phyloP scores from a whole-genome alignment of 2,888 invertebrate species.

The Dastarcus helophoroides region DNA sequence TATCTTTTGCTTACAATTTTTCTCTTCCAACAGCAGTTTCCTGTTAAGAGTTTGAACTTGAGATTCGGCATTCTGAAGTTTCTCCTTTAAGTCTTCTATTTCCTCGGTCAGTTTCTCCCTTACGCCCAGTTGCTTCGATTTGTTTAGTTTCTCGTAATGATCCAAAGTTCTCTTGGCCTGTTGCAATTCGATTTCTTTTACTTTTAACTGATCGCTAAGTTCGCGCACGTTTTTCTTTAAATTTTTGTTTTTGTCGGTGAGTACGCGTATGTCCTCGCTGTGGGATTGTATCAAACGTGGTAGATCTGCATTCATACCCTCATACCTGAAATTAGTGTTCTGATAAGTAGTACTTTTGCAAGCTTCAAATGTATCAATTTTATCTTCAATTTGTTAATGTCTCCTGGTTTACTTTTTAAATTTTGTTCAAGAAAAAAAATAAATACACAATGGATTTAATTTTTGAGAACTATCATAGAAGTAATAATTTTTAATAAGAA shows the following conservation, averaged over 20 bases:
- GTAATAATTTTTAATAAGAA: too few relatives aligned
- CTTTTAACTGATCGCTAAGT: slow-evolving; percentile 51
- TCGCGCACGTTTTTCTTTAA: slow-evolving; percentile 53
- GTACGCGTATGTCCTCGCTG: slow-evolving; percentile 62
- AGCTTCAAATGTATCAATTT: too few relatives aligned
- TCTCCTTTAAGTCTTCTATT: slow-evolving; percentile 43
- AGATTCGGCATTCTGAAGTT: slow-evolving; percentile 47
- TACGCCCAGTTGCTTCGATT: slow-evolving; percentile 53
- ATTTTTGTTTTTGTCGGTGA: slow-evolving; percentile 57
- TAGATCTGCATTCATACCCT: slow-evolving; percentile 66
- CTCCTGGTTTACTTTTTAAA: too few relatives aligned
- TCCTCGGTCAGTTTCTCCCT: slow-evolving; percentile 61
- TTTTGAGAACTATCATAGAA: too few relatives aligned
- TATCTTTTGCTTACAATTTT: slow-evolving; percentile 61
- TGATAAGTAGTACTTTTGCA: too few relatives aligned
- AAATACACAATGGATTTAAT: too few relatives aligned
- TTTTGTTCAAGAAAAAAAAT: too few relatives aligned
- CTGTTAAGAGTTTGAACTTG: slow-evolving; percentile 56
- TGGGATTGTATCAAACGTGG: slow-evolving; percentile 66
- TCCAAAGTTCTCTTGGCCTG: slow-evolving; percentile 57
- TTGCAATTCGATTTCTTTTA: slow-evolving; percentile 55
- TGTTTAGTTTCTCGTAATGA: slow-evolving; percentile 57
- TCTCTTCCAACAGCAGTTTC: slow-evolving; percentile 58
- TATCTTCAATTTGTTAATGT: too few relatives aligned
- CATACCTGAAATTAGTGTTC: slow-evolving; percentile 53